Conservation (phyloP, 2,113 vertebrate genomes). For the Crotophaga sulcirostris region DNA sequence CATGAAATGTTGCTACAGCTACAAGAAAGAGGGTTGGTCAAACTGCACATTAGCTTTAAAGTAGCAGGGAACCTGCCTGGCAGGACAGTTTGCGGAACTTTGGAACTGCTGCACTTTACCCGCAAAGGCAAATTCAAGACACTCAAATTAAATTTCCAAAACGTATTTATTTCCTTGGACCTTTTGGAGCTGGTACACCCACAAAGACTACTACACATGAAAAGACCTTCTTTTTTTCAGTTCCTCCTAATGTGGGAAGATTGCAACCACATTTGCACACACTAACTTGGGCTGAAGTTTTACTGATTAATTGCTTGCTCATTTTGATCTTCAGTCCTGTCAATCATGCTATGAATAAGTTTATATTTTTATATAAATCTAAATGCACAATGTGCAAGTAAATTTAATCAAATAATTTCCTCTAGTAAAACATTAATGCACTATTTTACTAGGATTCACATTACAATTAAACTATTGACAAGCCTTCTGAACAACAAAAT, state of each 20-base stretch:
- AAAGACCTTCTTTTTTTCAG: not conserved
- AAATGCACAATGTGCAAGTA: not conserved
- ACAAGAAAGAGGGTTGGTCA: not conserved
- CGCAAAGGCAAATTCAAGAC: not conserved
- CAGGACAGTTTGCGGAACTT: not conserved
- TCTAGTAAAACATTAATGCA: not conserved
- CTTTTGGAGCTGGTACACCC: not conserved
- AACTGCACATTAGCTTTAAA: not conserved
- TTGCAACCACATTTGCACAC: not conserved
- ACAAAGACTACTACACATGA: not conserved
- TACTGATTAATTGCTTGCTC: not conserved
- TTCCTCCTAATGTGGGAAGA: accelerated
- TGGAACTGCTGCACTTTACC: not conserved
- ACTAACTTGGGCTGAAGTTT: not conserved
- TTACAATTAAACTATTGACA: not conserved
- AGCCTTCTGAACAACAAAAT: not conserved
- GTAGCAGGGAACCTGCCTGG: not conserved
- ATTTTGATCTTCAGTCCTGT: not conserved
- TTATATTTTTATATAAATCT: not conserved
- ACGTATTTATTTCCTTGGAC: not conserved
- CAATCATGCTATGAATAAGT: not conserved
- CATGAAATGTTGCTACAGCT: not conserved
- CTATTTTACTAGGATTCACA: not conserved
- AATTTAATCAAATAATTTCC: not conserved
- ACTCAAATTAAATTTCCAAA: not conserved